phyloP scores from a whole-genome alignment of 1,140 invertebrate genomes.

The Chrysomallon squamiferum region DNA sequence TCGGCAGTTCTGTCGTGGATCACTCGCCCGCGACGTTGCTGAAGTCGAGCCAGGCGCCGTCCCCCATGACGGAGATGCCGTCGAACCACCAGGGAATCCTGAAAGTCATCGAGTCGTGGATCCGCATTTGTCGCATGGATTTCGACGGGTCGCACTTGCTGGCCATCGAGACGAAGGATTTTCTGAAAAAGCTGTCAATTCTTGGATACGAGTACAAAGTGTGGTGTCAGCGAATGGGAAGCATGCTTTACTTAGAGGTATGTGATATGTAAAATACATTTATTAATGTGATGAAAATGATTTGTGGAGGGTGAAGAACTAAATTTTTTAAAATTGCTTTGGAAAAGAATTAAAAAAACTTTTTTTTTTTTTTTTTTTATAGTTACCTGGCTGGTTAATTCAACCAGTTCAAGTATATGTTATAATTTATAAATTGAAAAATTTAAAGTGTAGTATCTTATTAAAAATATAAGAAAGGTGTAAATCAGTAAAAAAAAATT shows the following conservation, averaged over 20 bases:
- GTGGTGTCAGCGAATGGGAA: conserved; percentile 56
- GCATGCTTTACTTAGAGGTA: conserved; percentile 54
- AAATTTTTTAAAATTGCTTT: too few species aligned
- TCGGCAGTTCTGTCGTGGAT: conserved; percentile 1
- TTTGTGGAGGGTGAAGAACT: too few species aligned
- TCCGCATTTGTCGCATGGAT: conserved; percentile 49
- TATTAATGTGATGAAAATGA: too few species aligned
- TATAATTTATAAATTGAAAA: too few species aligned
- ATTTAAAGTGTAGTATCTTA: too few species aligned
- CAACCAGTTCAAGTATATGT: too few species aligned
- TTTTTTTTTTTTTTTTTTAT: too few species aligned
- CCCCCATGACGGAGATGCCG: conserved; percentile 47
- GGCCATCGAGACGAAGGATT: conserved; percentile 57
- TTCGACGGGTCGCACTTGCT: conserved; percentile 52
- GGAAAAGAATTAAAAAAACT: too few species aligned
- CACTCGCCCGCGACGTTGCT: conserved; percentile 1
- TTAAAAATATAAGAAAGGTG: too few species aligned
- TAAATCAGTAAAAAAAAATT: too few species aligned
- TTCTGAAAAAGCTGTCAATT: conserved; percentile 56
- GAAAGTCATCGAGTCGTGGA: conserved; percentile 59
- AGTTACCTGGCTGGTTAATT: too few species aligned
- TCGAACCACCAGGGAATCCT: conserved; percentile 53
- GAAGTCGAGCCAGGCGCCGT: neutral
- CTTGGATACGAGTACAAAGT: conserved; percentile 58
- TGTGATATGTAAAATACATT: too few species aligned